Evolutionary conservation across 53 echinoderm and acorn worm species (phyloP), one percentile per base, ranked within the genome.

Genomic region (Antedon mediterranea): DNA sequence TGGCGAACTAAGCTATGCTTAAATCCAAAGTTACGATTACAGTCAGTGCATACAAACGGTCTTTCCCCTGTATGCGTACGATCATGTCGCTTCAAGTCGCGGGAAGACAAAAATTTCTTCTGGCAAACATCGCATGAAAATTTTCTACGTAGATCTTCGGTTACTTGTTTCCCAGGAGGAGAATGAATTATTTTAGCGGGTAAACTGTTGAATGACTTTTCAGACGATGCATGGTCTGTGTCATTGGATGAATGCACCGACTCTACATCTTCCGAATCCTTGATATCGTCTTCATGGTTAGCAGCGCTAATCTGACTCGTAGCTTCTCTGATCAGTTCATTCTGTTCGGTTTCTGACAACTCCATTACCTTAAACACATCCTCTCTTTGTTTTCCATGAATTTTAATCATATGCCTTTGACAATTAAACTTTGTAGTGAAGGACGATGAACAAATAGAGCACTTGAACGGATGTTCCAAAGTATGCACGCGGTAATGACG

Each of bases 361-460:
- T 80, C 89, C n/a, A 81, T 82, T 74, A 89, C 73, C 32, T 73
- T 75, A 30, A 84, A 43, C 5, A 86, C 85, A 23, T 93, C 98
- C 41, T 98, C 92, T 77, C 86, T 92, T 26, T 57, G 84, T 81
- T 88, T 92, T 31, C 91, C 90, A 43, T 98, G 98, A 13, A 98
- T 81, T 77, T 98, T 98, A 71, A 90, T 86, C 84, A 98, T 98
- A 83, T 98, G 98, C 14, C 98, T 86, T 75, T 98, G 98, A 74
- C 98, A 98, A 78, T 98, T 98, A 77, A 98, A 98, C 78, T 98
- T 98, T 33, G 98, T 98, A 71, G 98, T 98, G 80, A 98, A 98
- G 3, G 87, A 90, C 28, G 98, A 92, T 31, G 84, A 78, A 43
- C 98, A 98, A 26, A 90, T 90, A 0, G 90, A 77, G 78, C 98